Percentiles rank a stretch among this genome's conserved stretches.
These are phyloP conservation scores for Mobula birostris DNA, from an alignment of 2,113 vertebrate genomes.

Conservation along the genomic window DNA sequence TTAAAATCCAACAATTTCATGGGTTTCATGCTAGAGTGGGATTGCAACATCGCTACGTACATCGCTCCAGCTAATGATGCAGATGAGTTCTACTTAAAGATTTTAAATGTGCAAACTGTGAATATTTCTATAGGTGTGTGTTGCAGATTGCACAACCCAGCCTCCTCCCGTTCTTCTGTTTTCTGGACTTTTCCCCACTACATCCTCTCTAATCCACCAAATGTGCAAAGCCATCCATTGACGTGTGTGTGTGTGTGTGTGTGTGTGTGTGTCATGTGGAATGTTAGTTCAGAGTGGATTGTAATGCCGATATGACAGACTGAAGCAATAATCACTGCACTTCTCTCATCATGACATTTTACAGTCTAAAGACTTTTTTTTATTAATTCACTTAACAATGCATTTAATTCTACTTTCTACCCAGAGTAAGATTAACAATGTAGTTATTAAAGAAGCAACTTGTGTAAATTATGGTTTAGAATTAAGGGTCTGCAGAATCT, in stretches of 20 bases:
- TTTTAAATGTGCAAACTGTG: neutral
- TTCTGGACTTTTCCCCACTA: neutral
- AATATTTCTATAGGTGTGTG: neutral
- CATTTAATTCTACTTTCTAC: neutral
- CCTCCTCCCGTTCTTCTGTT: neutral
- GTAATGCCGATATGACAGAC: neutral
- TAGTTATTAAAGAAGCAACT: neutral
- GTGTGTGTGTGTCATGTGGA: neutral
- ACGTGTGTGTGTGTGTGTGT: too few relatives aligned
- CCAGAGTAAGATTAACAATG: neutral
- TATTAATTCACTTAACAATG: neutral
- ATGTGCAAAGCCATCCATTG: neutral
- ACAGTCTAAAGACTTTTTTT: neutral
- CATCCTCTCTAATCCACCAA: neutral
- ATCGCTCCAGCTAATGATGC: neutral
- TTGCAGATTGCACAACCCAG: neutral
- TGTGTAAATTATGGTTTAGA: neutral
- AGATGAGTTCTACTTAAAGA: neutral
- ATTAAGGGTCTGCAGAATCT: neutral
- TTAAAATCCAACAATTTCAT: neutral
- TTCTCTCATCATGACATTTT: neutral
- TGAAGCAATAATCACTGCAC: neutral
- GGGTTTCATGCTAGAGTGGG: neutral
- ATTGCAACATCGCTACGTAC: neutral
- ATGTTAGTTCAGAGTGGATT: neutral